A percentile compares a stretch with the other conserved stretches of the same genome.
Evolutionary conservation across 1,140 invertebrate species (phyloP).

Genomic region (Drosophila takahashii): DNA sequence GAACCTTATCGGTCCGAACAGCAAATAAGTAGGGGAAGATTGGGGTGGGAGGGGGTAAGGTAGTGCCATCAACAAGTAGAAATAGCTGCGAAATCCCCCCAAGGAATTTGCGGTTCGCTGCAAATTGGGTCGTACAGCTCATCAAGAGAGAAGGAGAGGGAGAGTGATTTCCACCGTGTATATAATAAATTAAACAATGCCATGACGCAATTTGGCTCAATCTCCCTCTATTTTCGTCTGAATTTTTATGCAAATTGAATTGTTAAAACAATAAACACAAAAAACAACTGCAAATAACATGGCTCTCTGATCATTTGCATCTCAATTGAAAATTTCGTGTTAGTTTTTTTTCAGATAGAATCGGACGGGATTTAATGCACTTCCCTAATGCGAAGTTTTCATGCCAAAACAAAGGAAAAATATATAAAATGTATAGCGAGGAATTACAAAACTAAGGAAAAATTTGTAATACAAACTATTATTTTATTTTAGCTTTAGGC

Average conservation of each 20-base stretch:
- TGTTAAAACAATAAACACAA: constrained; percentile 71
- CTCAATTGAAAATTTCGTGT: constrained; percentile 56
- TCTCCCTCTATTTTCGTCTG: constrained; percentile 28
- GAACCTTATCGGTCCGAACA: constrained; percentile 44
- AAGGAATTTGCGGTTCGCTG: constrained; percentile 36
- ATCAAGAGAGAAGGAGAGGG: constrained; percentile 21
- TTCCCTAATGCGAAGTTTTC: constrained; percentile 62
- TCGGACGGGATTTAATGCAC: constrained; percentile 47
- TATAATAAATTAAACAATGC: constrained; percentile 49
- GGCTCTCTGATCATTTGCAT: constrained; percentile 62
- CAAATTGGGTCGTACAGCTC: constrained; percentile 37
- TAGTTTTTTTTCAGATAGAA: constrained; percentile 24
- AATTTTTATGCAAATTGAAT: constrained; percentile 58
- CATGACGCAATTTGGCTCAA: constrained; percentile 58
- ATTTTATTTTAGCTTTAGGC: neutral
- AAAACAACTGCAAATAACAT: constrained; percentile 41
- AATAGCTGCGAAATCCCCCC: constrained; percentile 31
- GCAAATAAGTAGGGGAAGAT: neutral
- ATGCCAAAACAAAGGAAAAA: constrained; percentile 38
- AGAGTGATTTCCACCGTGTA: constrained; percentile 30
- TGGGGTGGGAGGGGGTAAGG: neutral
- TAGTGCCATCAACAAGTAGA: constrained; percentile 40
- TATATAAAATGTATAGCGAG: neutral
- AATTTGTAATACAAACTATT: neutral
- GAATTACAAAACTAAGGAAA: constrained; percentile 14